phyloP scores from a whole-genome alignment of 2,797 vertebrate genomes.

The Psittacula echo region DNA sequence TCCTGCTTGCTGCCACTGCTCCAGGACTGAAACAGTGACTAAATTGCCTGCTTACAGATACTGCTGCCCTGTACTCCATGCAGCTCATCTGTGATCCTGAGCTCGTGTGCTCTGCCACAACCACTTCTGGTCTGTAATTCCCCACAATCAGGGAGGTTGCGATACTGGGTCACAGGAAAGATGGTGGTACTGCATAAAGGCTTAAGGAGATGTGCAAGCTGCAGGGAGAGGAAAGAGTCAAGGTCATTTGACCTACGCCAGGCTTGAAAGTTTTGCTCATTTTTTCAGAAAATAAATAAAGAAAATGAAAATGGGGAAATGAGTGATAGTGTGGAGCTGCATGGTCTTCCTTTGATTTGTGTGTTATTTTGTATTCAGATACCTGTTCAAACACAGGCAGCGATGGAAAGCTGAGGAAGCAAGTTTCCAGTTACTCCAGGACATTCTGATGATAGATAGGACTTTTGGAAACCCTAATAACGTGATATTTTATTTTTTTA shows the following conservation, averaged over 20 bases:
- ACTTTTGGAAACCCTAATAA: slow-evolving; percentile 43
- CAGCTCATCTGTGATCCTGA: fast-evolving
- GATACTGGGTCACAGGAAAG: background rate
- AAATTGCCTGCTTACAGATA: background rate
- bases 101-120: fast-evolving
- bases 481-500: slow-evolving; percentile 60
- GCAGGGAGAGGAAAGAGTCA: background rate
- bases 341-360: background rate
- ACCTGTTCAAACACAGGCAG: background rate
- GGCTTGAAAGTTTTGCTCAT: background rate
- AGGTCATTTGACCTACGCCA: background rate
- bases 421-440: slow-evolving; percentile 12
- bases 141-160: fast-evolving
- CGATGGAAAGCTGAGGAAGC: background rate
- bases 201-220: background rate
- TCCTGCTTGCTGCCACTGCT: background rate
- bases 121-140: fast-evolving
- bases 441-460: slow-evolving; percentile 30
- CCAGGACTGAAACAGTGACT: background rate
- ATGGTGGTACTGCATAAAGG: background rate
- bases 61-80: background rate
- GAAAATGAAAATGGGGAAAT: background rate
- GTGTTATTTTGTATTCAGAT: slow-evolving; percentile 3
- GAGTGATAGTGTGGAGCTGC: background rate
- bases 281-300: background rate